Conservation (phyloP, 2,888 invertebrate species). For the Druceiella hillmani region DNA sequence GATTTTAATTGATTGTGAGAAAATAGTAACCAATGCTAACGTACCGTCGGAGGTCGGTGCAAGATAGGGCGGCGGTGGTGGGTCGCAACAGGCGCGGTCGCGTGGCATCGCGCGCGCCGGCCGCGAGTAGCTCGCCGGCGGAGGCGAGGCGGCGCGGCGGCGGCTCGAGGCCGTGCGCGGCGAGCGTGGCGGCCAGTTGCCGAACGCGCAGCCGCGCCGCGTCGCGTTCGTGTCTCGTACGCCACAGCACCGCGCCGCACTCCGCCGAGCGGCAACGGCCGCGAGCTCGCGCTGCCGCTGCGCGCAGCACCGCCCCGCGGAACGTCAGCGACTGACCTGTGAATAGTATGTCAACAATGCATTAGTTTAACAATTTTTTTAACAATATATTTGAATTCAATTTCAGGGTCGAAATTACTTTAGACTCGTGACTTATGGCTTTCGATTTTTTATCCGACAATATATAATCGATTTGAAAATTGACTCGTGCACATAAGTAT, state of each 20-base stretch:
- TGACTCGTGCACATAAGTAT: too few relatives aligned
- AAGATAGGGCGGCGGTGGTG: too few relatives aligned
- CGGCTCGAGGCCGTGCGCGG: slow-evolving; percentile 75
- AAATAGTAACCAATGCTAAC: too few relatives aligned
- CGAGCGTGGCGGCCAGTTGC: slow-evolving; percentile 80
- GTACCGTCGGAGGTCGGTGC: too few relatives aligned
- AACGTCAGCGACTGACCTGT: slow-evolving; percentile 62
- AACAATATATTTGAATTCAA: not conserved
- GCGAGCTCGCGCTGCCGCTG: slow-evolving; percentile 37
- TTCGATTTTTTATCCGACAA: not conserved
- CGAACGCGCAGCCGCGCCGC: slow-evolving; percentile 79
- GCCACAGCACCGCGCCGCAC: slow-evolving; percentile 88
- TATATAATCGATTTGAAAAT: slow-evolving; percentile 1
- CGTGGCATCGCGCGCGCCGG: slow-evolving; percentile 51
- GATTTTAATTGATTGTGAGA: too few relatives aligned
- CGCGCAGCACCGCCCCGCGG: slow-evolving; percentile 46
- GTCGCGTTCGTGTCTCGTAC: slow-evolving; percentile 85
- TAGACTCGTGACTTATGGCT: not conserved
- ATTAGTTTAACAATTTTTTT: slow-evolving; percentile 2
- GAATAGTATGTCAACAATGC: slow-evolving; percentile 68
- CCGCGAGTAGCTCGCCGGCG: slow-evolving; percentile 55
- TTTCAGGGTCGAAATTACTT: not conserved
- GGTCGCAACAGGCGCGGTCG: slow-evolving; percentile 41
- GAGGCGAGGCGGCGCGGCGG: slow-evolving; percentile 63
- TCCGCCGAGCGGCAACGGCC: slow-evolving; percentile 62